Evolutionary conservation across 2,113 vertebrate species (phyloP).

Genomic region (Sander lucioperca): DNA sequence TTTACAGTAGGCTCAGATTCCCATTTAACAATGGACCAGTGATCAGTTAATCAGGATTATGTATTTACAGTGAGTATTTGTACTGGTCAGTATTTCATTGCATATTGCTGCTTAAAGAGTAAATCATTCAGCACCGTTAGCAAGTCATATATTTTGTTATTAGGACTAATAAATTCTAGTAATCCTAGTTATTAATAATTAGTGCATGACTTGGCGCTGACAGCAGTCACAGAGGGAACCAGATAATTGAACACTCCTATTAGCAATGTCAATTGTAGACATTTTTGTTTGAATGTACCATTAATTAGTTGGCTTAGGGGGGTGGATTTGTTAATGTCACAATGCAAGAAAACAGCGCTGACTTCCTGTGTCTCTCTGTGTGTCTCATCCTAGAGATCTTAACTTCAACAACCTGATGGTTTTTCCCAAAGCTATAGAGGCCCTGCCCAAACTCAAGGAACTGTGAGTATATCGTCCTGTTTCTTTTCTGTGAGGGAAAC

Average conservation of each 20-base stretch:
- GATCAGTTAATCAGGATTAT: background rate
- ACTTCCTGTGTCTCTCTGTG: conserved; percentile 50
- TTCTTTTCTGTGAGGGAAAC: background rate
- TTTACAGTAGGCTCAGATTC: background rate
- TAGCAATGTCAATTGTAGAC: background rate
- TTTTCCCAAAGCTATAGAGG: conserved; percentile 95
- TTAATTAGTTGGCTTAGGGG: background rate
- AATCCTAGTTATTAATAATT: background rate
- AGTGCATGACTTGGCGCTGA: background rate
- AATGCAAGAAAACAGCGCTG: background rate
- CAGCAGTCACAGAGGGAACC: background rate
- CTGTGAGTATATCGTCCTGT: conserved; percentile 89
- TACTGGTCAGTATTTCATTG: background rate
- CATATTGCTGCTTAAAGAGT: background rate
- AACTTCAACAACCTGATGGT: conserved; percentile 96
- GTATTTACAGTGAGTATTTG: background rate
- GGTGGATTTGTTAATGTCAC: background rate
- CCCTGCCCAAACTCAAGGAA: conserved; percentile 94
- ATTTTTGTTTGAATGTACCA: background rate
- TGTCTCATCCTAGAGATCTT: conserved; percentile 88
- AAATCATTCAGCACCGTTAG: background rate
- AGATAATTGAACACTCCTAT: background rate
- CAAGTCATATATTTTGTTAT: background rate
- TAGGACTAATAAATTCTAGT: background rate
- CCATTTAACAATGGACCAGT: background rate